These are phyloP conservation scores for Medauroidea extradentata DNA, from an alignment of 1,140 invertebrate species.

Conservation along the genomic window DNA sequence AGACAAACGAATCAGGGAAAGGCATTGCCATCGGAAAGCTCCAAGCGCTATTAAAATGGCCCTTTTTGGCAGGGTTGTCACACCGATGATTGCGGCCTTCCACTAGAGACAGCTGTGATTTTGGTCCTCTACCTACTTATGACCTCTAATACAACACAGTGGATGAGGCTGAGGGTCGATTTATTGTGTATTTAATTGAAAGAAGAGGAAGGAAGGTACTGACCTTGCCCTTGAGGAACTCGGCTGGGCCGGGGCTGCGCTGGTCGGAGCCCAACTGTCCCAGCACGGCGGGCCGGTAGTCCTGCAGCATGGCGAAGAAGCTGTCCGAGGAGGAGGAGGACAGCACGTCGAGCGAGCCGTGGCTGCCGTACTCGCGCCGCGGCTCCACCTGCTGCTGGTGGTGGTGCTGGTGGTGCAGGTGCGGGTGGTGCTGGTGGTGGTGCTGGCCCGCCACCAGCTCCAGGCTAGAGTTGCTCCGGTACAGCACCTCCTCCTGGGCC, in stretches of 20 bases:
- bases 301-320: constrained; percentile 77
- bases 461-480: constrained; percentile 64
- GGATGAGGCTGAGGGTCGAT: no score
- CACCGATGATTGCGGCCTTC: no score
- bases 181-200: no score
- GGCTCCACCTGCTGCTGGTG: constrained; percentile 27
- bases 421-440: constrained; percentile 31
- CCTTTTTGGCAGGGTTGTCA: no score
- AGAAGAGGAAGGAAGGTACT: no score
- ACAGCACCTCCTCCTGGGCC: constrained; percentile 34
- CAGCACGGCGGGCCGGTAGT: constrained; percentile 56
- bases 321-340: constrained; percentile 47
- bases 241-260: constrained; percentile 56
- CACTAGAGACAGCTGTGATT: no score
- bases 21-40: no score
- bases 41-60: no score
- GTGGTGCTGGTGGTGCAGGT: constrained; percentile 55
- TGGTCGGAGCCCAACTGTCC: constrained; percentile 48
- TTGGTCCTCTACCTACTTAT: no score
- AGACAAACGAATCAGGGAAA: no score
- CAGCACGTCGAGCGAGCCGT: constrained; percentile 65
- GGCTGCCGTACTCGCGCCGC: constrained; percentile 55
- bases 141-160: no score
- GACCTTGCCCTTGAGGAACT: constrained; percentile 53
- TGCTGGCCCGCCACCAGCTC: constrained; percentile 51